phyloP scores from a whole-genome alignment of 1,140 invertebrate genomes.

The Drosophila bipectinata region DNA sequence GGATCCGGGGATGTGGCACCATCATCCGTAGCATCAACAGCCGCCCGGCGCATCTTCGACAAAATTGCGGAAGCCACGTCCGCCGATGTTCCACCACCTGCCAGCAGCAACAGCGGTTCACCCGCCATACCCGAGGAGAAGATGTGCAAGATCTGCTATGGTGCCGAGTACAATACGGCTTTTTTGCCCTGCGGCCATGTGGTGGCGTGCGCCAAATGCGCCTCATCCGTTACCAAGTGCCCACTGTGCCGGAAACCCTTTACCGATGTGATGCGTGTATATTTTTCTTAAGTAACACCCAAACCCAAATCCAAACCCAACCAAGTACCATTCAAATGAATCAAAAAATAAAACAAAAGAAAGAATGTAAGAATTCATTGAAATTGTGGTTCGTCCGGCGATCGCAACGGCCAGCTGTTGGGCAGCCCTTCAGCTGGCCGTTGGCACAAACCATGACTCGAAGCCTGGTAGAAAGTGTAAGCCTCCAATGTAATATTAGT shows the following conservation, averaged over 20 bases:
- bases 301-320: background rate
- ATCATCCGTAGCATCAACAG: slow-evolving; percentile 19
- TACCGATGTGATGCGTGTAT: slow-evolving; percentile 83
- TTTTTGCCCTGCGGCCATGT: slow-evolving; percentile 95
- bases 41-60: slow-evolving; percentile 53
- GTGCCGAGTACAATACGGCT: slow-evolving; percentile 91
- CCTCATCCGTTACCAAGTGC: slow-evolving; percentile 90
- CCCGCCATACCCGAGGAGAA: slow-evolving; percentile 84
- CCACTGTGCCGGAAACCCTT: slow-evolving; percentile 91
- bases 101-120: slow-evolving; percentile 6
- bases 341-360: slow-evolving; percentile 7
- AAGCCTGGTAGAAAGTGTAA: slow-evolving; percentile 23
- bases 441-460: slow-evolving; percentile 12
- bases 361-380: background rate
- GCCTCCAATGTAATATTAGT: slow-evolving; percentile 38
- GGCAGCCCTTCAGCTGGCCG: slow-evolving; percentile 45
- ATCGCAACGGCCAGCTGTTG: slow-evolving; percentile 54
- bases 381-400: slow-evolving; percentile 24
- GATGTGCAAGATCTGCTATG: slow-evolving; percentile 88
- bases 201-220: slow-evolving; percentile 94
- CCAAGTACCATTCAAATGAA: slow-evolving; percentile 27
- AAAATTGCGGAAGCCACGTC: slow-evolving; percentile 43
- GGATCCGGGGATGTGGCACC: slow-evolving; percentile 28
- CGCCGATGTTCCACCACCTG: background rate
- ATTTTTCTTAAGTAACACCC: slow-evolving; percentile 76